Evolutionary conservation across 2,797 vertebrate species (phyloP), one percentile per base, ranked within the genome.

Genomic region (Manis javanica): DNA sequence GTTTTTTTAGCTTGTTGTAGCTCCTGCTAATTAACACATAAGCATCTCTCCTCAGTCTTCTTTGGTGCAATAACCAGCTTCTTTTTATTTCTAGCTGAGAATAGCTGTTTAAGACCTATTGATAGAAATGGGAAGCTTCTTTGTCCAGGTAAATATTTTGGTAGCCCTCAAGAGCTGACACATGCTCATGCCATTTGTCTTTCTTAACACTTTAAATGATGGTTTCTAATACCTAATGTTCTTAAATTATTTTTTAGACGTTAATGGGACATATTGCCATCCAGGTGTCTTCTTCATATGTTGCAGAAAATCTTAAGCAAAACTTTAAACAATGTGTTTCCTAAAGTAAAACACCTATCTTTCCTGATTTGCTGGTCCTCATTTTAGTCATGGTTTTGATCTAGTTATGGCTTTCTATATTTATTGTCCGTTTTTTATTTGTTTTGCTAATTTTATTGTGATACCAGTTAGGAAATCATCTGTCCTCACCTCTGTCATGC

Each of bases 21-120:
- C 42, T 85, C 63, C 26, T 93, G 71, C 68, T 86, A 26, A 59
- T 59, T 49, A 31, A 18, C 68, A 68, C 10, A 64, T 19, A 37
- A 59, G 7, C 14, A 4, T 59, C 71, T 88, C 29, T 71, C 51
- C n/a, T 19, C n/a, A 1, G 16, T 75, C 39, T 24, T 49, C 29
- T 68, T 21, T 19, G 16, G 16, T 84, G 26, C 7, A 5, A 72
- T 97, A 51, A 98, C 82, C 26, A 5, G 0, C 88, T 66, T 88
- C 61, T 86, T 79, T 97, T 86, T 72, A 39, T 11, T 96, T 97
- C 42, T 98, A 99, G 99, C 97, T 98, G 98, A 98, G 14, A 96
- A 98, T 86, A 99, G 97, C 98, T 99, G 99, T 98, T 98, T 99
- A 97, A 99, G 99, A 96, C 99, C 99, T 96, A 92, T 99, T 79